phyloP scores from a whole-genome alignment of 2,888 invertebrate species.

The Teleiodes luculella region DNA sequence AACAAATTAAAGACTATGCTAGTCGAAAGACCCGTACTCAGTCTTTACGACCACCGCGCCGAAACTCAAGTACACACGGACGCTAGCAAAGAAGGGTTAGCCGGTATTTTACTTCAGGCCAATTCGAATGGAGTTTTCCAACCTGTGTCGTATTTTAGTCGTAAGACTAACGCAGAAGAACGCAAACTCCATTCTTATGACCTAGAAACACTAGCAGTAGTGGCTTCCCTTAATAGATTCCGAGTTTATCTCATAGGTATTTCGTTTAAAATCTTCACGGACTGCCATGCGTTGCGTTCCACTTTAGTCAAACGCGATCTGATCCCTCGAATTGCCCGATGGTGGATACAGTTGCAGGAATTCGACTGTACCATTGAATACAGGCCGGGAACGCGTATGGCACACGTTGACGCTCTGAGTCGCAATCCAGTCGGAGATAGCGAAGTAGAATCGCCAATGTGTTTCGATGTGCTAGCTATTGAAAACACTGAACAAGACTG shows the following conservation, averaged over 20 bases:
- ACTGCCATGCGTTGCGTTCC: slow-evolving; percentile 24
- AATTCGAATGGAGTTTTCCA: neutral
- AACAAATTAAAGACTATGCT: slow-evolving; percentile 25
- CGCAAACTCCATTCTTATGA: slow-evolving; percentile 24
- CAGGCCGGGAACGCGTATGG: neutral
- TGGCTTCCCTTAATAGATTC: slow-evolving; percentile 22
- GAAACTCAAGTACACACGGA: slow-evolving; percentile 16
- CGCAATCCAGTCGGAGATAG: neutral
- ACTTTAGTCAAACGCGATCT: slow-evolving; percentile 25
- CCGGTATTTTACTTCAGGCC: slow-evolving; percentile 18
- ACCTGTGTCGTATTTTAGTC: slow-evolving; percentile 12
- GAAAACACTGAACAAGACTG: slow-evolving; percentile 7
- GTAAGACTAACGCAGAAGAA: slow-evolving; percentile 19
- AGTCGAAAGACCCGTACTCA: slow-evolving; percentile 23
- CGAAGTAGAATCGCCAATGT: neutral
- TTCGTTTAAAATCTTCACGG: slow-evolving; percentile 23
- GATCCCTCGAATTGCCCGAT: slow-evolving; percentile 22
- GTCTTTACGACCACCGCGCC: slow-evolving; percentile 10
- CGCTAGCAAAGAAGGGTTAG: slow-evolving; percentile 12
- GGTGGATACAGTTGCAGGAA: slow-evolving; percentile 22
- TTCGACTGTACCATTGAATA: slow-evolving; percentile 13
- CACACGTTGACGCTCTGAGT: slow-evolving; percentile 6
- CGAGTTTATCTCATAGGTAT: slow-evolving; percentile 24
- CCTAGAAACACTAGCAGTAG: slow-evolving; percentile 23
- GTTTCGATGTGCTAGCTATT: neutral